phyloP scores from a whole-genome alignment of 2,797 vertebrate genomes.

The Mallotus villosus region DNA sequence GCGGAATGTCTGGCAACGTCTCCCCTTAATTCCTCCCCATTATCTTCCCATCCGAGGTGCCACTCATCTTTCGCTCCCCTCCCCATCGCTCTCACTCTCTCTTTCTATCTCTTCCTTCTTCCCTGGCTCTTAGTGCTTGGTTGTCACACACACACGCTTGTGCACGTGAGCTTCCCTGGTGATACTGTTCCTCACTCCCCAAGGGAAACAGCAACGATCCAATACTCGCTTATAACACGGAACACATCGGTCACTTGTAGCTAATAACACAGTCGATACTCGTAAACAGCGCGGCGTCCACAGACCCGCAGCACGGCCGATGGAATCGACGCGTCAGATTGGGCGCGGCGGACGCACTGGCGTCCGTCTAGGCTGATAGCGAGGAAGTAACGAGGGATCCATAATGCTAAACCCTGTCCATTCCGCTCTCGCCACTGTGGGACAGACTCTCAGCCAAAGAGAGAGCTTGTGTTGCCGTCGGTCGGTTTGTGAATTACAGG shows the following conservation, averaged over 20 bases:
- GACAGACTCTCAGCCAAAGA: neutral
- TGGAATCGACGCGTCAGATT: slow-evolving; percentile 22
- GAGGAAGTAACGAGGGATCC: neutral
- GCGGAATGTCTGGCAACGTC: neutral
- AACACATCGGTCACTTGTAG: slow-evolving; percentile 42
- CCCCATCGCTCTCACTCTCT: neutral
- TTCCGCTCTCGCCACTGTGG: neutral
- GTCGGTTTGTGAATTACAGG: slow-evolving; percentile 30
- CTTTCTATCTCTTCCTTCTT: neutral
- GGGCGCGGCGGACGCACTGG: slow-evolving; percentile 24
- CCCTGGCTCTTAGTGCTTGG: neutral
- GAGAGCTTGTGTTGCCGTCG: neutral
- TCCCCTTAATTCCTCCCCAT: neutral
- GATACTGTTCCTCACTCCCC: slow-evolving; percentile 8
- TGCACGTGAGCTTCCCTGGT: neutral
- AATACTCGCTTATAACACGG: slow-evolving; percentile 44
- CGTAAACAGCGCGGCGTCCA: slow-evolving; percentile 32
- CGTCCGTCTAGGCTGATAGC: slow-evolving; percentile 16
- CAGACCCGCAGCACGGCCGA: slow-evolving; percentile 22
- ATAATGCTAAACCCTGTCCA: neutral
- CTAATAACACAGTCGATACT: slow-evolving; percentile 53
- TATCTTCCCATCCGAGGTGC: neutral
- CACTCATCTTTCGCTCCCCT: neutral
- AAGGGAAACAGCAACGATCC: slow-evolving; percentile 27
- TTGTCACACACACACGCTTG: slow-evolving; percentile 35